A percentile compares a stretch with the other conserved stretches of the same genome.
Conservation (phyloP, 2,797 vertebrate genomes). For the Emys orbicularis region DNA sequence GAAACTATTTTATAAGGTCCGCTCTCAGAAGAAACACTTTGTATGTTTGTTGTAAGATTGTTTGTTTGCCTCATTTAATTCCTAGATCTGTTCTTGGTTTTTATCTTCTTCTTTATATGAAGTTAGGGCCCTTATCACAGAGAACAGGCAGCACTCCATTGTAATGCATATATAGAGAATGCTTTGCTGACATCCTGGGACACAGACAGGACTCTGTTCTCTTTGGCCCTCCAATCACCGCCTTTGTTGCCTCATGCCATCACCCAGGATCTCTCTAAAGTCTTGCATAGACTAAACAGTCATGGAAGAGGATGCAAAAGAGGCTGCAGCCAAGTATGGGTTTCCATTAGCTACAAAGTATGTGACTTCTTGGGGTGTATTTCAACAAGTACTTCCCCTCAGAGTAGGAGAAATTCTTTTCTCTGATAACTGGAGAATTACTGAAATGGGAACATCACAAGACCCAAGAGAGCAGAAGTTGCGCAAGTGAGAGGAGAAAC, state of each 20-base stretch:
- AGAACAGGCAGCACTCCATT: constrained; percentile 36
- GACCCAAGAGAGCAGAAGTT: background rate
- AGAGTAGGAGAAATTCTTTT: constrained; percentile 51
- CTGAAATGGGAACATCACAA: fast-evolving
- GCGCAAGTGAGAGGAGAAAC: background rate
- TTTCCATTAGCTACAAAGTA: constrained; percentile 50
- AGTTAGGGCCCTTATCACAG: constrained; percentile 40
- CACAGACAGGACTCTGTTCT: constrained; percentile 58
- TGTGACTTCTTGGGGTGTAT: constrained; percentile 62
- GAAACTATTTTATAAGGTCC: constrained; percentile 30
- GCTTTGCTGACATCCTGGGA: constrained; percentile 49
- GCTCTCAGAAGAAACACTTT: background rate
- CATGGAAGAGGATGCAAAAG: constrained; percentile 69
- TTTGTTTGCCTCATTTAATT: constrained; percentile 61
- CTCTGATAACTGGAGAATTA: constrained; percentile 17
- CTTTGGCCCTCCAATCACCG: constrained; percentile 60
- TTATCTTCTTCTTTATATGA: constrained; percentile 16
- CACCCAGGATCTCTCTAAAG: constrained; percentile 33
- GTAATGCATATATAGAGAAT: constrained; percentile 24
- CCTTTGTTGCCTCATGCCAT: constrained; percentile 51
- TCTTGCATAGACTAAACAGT: constrained; percentile 26
- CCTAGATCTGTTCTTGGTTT: constrained; percentile 44
- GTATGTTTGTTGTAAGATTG: constrained; percentile 24
- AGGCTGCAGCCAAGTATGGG: constrained; percentile 53
- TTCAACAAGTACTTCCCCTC: constrained; percentile 53